Conservation (phyloP, 1,140 invertebrate genomes). For the Drosophila rufa region DNA sequence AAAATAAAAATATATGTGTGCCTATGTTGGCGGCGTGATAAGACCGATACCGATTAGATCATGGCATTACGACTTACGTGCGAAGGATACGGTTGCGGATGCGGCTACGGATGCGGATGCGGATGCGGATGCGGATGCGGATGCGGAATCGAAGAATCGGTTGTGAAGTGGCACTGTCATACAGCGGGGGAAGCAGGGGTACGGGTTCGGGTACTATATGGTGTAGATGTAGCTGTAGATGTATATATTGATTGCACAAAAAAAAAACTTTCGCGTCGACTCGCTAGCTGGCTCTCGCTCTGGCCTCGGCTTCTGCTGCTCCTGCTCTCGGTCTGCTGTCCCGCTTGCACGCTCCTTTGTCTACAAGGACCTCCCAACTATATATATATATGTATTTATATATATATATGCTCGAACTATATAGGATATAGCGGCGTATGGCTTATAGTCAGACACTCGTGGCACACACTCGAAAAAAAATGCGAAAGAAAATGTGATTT, state of each 20-base stretch:
- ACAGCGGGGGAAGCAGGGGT: conserved; percentile 10
- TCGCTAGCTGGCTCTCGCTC: conserved; percentile 30
- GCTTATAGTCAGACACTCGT: conserved; percentile 39
- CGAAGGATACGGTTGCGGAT: conserved; percentile 3
- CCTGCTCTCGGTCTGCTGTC: conserved; percentile 24
- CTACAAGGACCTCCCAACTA: conserved; percentile 28
- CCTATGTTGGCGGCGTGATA: background rate
- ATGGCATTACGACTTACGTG: conserved; percentile 44
- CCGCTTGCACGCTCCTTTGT: conserved; percentile 43
- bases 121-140: conserved; percentile 7
- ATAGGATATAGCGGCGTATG: conserved; percentile 27
- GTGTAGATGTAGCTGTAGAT: conserved; percentile 32
- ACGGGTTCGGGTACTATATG: conserved; percentile 33
- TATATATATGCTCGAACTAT: conserved; percentile 20
- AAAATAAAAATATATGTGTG: conserved; percentile 6
- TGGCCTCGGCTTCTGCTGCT: conserved; percentile 5
- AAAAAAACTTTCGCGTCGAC: conserved; percentile 38
- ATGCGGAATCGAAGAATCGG: conserved; percentile 19
- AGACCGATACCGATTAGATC: conserved; percentile 41
- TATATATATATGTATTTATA: conserved; percentile 13
- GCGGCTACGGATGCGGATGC: background rate
- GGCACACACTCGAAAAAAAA: conserved; percentile 47
- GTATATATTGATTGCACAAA: conserved; percentile 65
- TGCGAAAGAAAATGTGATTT: conserved; percentile 26
- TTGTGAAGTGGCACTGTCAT: conserved; percentile 36